phyloP scores from a whole-genome alignment of 1,140 invertebrate genomes.

The Drosophila cardini region DNA sequence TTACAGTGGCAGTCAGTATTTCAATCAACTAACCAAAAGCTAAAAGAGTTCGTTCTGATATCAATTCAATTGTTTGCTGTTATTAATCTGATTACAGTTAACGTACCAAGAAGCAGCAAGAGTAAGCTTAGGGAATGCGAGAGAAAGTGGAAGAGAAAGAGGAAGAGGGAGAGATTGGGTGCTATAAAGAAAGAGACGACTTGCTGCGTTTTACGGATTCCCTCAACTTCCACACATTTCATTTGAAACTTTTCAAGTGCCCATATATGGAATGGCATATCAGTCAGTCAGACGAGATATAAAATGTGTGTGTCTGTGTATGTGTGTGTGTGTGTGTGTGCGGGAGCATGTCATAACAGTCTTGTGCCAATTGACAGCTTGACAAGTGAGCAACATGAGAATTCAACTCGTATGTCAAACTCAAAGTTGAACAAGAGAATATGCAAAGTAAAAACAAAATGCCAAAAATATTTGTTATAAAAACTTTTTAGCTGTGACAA shows the following conservation, averaged over 20 bases:
- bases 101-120: slow-evolving; percentile 31
- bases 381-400: slow-evolving; percentile 83
- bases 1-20: slow-evolving; percentile 15
- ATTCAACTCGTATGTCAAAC: slow-evolving; percentile 75
- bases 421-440: slow-evolving; percentile 61
- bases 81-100: slow-evolving; percentile 82
- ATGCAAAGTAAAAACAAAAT: slow-evolving; percentile 61
- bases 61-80: slow-evolving; percentile 68
- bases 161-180: slow-evolving; percentile 6
- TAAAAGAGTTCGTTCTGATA: slow-evolving; percentile 38
- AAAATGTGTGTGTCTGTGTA: slow-evolving; percentile 1
- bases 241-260: slow-evolving; percentile 81
- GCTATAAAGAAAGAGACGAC: slow-evolving; percentile 38
- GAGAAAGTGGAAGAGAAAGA: slow-evolving; percentile 5
- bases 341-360: slow-evolving; percentile 51
- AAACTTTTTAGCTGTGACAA: slow-evolving; percentile 71
- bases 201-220: slow-evolving; percentile 25
- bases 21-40: slow-evolving; percentile 53
- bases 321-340: slow-evolving; percentile 23
- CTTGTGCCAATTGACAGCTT: slow-evolving; percentile 80
- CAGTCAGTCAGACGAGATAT: slow-evolving; percentile 61
- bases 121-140: slow-evolving; percentile 1
- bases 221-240: slow-evolving; percentile 60
- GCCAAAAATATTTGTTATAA: slow-evolving; percentile 68
- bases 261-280: slow-evolving; percentile 78